Conservation (phyloP, 2,888 invertebrate species). For the Entomobrya proxima region DNA sequence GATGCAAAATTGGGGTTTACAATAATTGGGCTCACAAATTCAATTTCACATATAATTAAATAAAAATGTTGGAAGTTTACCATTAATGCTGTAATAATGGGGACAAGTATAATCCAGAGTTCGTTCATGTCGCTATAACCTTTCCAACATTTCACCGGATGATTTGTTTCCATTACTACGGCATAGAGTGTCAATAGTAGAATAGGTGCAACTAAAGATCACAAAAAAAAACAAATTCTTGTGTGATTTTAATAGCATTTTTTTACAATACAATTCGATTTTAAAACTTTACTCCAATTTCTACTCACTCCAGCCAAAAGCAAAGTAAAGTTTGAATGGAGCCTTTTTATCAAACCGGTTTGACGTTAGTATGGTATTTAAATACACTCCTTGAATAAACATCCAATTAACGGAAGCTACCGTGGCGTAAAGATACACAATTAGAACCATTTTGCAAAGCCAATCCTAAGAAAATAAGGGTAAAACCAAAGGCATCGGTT, state of each 20-base stretch:
- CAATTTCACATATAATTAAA: too few species aligned
- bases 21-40: neutral
- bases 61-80: too few species aligned
- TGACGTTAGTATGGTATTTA: conserved; percentile 78
- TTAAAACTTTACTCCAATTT: neutral
- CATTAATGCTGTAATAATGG: neutral
- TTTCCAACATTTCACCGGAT: neutral
- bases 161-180: neutral
- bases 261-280: too few species aligned
- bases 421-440: conserved; percentile 79
- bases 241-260: neutral
- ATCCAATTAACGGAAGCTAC: conserved; percentile 81
- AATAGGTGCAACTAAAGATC: too few species aligned
- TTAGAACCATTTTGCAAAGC: conserved; percentile 79
- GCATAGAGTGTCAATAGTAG: neutral
- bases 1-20: too few species aligned
- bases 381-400: conserved; percentile 78
- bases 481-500: too few species aligned
- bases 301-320: conserved; percentile 80
- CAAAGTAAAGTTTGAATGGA: conserved; percentile 79
- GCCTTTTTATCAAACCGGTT: conserved; percentile 80
- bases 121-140: neutral
- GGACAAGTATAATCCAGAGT: neutral
- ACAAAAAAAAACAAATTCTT: neutral
- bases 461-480: conserved; percentile 78